These are phyloP conservation scores for Rotaria socialis DNA, from an alignment of 2,888 invertebrate genomes.

Conservation along the genomic window DNA sequence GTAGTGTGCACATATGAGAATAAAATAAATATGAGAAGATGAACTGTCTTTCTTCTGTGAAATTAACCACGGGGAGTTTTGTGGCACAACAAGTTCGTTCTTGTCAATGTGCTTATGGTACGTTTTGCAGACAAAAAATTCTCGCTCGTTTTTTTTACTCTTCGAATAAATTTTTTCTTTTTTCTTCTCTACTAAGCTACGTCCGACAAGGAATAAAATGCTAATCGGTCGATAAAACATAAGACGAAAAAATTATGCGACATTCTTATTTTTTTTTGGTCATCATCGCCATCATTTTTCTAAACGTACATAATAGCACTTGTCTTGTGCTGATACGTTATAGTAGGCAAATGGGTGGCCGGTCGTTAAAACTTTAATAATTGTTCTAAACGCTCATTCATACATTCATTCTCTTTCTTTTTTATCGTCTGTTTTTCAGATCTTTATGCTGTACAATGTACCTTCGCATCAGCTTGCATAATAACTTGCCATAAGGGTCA, in stretches of 20 bases:
- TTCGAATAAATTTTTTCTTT: neutral
- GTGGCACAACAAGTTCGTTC: slow-evolving; percentile 10
- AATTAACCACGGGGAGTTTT: neutral
- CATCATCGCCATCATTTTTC: neutral
- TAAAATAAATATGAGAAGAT: neutral
- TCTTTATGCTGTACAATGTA: slow-evolving; percentile 18
- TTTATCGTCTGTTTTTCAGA: slow-evolving; percentile 3
- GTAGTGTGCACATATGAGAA: neutral
- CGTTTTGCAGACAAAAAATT: neutral
- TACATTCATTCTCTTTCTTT: neutral
- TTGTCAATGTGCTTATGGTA: neutral
- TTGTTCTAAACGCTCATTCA: neutral
- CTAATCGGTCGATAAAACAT: neutral
- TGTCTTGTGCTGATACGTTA: neutral
- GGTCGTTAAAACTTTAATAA: slow-evolving; percentile 10
- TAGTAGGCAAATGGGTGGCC: neutral
- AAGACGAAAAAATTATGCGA: neutral
- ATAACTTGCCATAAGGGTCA: neutral
- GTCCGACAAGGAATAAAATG: neutral
- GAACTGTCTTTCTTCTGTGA: slow-evolving; percentile 1
- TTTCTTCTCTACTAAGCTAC: neutral
- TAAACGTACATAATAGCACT: slow-evolving; percentile 3
- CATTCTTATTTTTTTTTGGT: slow-evolving; percentile 26
- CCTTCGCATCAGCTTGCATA: slow-evolving; percentile 26
- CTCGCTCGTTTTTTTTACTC: neutral